phyloP scores from a whole-genome alignment of 1,140 invertebrate genomes.

The Nylanderia fulva region DNA sequence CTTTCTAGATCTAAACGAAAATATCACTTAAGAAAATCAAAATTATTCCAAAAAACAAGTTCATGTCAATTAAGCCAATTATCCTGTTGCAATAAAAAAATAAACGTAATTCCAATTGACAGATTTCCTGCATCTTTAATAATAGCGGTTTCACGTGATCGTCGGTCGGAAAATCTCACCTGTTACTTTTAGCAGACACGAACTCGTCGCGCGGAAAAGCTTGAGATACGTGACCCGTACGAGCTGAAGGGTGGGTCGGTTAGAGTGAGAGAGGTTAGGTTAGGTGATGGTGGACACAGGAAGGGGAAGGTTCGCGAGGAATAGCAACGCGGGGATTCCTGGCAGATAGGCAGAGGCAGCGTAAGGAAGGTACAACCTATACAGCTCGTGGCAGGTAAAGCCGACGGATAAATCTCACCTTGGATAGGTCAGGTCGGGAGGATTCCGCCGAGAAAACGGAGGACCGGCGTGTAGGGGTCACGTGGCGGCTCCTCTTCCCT shows the following conservation, averaged over 20 bases:
- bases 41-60: neutral
- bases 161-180: conserved; percentile 63
- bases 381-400: conserved; percentile 81
- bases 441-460: conserved; percentile 78
- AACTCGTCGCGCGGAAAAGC: conserved; percentile 44
- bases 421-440: conserved; percentile 82
- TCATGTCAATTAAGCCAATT: neutral
- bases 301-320: conserved; percentile 54
- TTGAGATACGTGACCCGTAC: conserved; percentile 66
- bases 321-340: conserved; percentile 66
- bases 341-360: conserved; percentile 59
- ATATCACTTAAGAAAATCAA: neutral
- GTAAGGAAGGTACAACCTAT: conserved; percentile 57
- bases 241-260: conserved; percentile 36
- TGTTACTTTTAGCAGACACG: conserved; percentile 62
- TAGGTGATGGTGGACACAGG: neutral
- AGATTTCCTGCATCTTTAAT: neutral
- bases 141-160: neutral
- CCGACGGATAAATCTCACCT: conserved; percentile 82
- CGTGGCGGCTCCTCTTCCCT: conserved; percentile 65
- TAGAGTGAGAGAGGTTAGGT: too few species aligned
- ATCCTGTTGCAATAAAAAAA: neutral
- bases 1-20: neutral
- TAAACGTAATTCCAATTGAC: neutral
- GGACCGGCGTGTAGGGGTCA: conserved; percentile 75